A percentile compares a stretch with the other conserved stretches of the same genome.
These are phyloP conservation scores for Pantala flavescens DNA, from an alignment of 1,140 invertebrate species.

Conservation along the genomic window DNA sequence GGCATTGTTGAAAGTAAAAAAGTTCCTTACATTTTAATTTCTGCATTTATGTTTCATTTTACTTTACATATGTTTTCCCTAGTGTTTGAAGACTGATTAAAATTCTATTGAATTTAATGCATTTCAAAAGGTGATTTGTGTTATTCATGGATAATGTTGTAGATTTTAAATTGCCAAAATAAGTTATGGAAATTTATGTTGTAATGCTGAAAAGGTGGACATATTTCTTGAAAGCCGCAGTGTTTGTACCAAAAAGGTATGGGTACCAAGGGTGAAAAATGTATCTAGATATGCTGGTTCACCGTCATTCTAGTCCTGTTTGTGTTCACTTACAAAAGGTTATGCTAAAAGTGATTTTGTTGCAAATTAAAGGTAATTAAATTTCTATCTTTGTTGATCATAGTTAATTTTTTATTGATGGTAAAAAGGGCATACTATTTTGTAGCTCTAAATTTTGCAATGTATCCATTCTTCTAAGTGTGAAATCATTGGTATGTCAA, in stretches of 20 bases:
- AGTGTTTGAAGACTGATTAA: background rate
- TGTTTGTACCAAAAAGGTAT: background rate
- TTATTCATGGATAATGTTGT: background rate
- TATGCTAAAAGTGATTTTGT: no score
- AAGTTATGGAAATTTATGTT: background rate
- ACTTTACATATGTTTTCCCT: background rate
- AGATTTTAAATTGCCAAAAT: background rate
- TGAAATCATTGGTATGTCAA: no score
- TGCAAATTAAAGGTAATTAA: no score
- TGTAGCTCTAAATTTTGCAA: no score
- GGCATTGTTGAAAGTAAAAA: background rate
- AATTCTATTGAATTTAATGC: background rate
- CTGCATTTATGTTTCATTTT: background rate
- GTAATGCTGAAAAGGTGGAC: background rate
- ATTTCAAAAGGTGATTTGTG: background rate
- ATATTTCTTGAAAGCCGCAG: background rate
- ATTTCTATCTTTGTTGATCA: no score
- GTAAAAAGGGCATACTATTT: no score
- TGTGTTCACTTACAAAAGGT: background rate
- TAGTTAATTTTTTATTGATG: no score
- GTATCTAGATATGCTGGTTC: background rate
- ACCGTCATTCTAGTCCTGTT: background rate
- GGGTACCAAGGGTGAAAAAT: background rate
- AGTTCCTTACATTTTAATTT: slow-evolving; percentile 1
- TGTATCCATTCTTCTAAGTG: no score